These are phyloP conservation scores for Rhinatrema bivittatum DNA, from an alignment of 2,797 vertebrate genomes.

Conservation along the genomic window DNA sequence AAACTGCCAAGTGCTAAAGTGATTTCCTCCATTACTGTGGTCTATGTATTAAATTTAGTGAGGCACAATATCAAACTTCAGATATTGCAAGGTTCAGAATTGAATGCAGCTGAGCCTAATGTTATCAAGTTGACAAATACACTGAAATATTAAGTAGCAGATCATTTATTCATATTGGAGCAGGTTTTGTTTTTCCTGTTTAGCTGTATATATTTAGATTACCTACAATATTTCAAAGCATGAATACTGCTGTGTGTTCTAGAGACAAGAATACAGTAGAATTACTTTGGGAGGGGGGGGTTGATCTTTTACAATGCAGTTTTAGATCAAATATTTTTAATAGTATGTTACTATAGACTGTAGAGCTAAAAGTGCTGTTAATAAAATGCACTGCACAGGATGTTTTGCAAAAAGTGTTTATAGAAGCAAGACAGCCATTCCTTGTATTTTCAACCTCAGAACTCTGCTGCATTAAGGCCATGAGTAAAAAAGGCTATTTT, in stretches of 20 bases:
- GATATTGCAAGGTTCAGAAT: conserved; percentile 62
- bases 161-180: conserved; percentile 63
- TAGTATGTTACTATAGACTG: conserved; percentile 6
- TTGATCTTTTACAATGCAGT: conserved; percentile 3
- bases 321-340: conserved; percentile 28
- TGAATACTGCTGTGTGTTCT: conserved; percentile 9
- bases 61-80: conserved; percentile 64
- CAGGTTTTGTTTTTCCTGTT: conserved; percentile 40
- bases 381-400: conserved; percentile 12
- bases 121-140: conserved; percentile 65
- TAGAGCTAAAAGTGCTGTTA: conserved; percentile 20
- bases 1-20: conserved; percentile 65
- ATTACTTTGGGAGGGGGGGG: too few relatives aligned
- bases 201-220: conserved; percentile 36
- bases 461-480: too few relatives aligned
- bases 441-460: too few relatives aligned
- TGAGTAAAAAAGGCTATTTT: too few relatives aligned
- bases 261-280: conserved; percentile 6
- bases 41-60: conserved; percentile 67
- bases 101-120: conserved; percentile 57
- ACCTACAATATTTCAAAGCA: conserved; percentile 37
- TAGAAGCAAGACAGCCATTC: too few relatives aligned
- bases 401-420: too few relatives aligned
- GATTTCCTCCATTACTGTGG: conserved; percentile 69
- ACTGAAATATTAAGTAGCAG: conserved; percentile 65